Conservation (phyloP, 2,113 vertebrate genomes). For the Spilogale gracilis region DNA sequence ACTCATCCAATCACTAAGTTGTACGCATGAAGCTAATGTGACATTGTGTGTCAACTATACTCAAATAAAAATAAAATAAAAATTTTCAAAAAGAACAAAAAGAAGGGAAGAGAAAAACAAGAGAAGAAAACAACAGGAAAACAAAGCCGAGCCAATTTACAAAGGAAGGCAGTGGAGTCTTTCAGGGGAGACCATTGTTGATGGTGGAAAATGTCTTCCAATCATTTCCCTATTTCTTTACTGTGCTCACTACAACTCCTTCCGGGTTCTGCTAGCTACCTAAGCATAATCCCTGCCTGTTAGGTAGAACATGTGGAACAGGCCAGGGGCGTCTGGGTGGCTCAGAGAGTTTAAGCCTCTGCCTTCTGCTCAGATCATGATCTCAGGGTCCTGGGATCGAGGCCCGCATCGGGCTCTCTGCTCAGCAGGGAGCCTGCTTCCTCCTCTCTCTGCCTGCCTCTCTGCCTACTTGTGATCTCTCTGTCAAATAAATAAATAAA, state of each 20-base stretch:
- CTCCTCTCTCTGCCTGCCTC: too few relatives aligned
- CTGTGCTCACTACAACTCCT: background rate
- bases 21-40: background rate
- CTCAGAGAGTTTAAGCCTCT: too few relatives aligned
- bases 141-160: constrained; percentile 1
- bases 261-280: background rate
- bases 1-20: background rate
- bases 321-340: background rate
- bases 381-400: too few relatives aligned
- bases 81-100: background rate
- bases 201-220: constrained; percentile 6
- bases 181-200: background rate
- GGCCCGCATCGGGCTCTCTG: too few relatives aligned
- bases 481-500: too few relatives aligned
- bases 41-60: background rate
- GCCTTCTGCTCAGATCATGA: too few relatives aligned
- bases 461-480: too few relatives aligned
- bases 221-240: background rate
- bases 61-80: background rate
- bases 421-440: too few relatives aligned
- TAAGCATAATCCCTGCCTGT: background rate
- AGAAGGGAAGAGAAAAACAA: background rate
- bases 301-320: background rate
- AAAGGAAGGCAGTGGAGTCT: background rate
- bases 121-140: background rate